Base-by-base conservation (phyloP, 2,113 vertebrate genomes). In the Heteronetta atricapilla region DNA sequence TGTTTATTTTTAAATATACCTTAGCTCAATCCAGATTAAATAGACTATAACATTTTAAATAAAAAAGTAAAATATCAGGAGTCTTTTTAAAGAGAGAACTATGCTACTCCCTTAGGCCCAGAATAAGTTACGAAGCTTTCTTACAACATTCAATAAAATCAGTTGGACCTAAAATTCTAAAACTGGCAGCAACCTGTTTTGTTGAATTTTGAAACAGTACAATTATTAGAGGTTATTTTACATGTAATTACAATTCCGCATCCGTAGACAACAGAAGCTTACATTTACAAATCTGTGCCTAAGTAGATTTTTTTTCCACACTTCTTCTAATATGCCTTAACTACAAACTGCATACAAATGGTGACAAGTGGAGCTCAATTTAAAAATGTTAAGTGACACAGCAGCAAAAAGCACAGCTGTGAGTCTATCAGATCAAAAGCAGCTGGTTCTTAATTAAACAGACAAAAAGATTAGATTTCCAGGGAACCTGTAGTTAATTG, bases 361-460 rank as follows among this genome's bases (percentile, higher is more conserved):
- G 90, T 89, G 94, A 95, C 95, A 91, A 95, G 90, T 82, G 72
- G 92, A 95, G 94, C 94, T 82, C 91, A 58, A 89, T 94, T 96
- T 94, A 80, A 94, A 97, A 96, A 94, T 89, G 92, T 96, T 93
- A 95, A 96, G 95, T 88, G 95, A 91, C 90, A 95, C 84, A 93
- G 92, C 94, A 96, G 95, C 94, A 82, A 76, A 76, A 95, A 88
- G 93, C 92, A 91, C 96, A 97, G 97, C 96, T 97, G 96, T 89
- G 95, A 97, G 85, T 60, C 60, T 82, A 95, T 93, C 94, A 96
- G 94, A 97, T 95, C 95, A 96, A 96, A 96, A 96, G 90, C 96
- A 97, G 96, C 95, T 97, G 97, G 60, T 87, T 96, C 93, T 96
- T 96, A 96, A 97, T 96, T 97, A 96, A 96, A 89, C 89, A 95